Conservation (phyloP, 2,888 invertebrate species). For the Napeogenes inachia region DNA sequence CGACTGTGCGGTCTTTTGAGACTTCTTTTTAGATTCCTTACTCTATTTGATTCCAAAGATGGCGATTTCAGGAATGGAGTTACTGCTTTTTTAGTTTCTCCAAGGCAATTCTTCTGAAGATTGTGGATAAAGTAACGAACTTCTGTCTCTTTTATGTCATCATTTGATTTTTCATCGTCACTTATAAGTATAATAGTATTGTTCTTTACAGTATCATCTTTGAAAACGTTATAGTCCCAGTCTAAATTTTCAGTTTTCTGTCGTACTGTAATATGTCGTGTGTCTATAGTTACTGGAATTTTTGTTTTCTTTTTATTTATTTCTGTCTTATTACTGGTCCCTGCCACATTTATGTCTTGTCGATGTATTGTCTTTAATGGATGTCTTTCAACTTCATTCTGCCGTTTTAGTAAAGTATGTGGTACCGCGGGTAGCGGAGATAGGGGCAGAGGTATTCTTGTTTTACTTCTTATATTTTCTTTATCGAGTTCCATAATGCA, state of each 20-base stretch:
- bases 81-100: conserved; percentile 30
- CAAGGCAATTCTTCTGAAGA: conserved; percentile 32
- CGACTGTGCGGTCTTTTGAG: conserved; percentile 62
- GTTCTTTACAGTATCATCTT: conserved; percentile 34
- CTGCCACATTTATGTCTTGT: conserved; percentile 30
- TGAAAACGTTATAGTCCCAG: conserved; percentile 46
- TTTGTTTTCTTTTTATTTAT: conserved; percentile 28
- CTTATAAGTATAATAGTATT: conserved; percentile 38
- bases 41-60: conserved; percentile 40
- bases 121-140: conserved; percentile 31
- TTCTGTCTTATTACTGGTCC: conserved; percentile 28
- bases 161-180: conserved; percentile 39
- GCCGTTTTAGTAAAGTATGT: conserved; percentile 39
- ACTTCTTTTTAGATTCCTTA: conserved; percentile 62
- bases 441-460: conserved; percentile 56
- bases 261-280: conserved; percentile 47
- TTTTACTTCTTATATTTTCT: conserved; percentile 44
- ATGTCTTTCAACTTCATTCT: conserved; percentile 33
- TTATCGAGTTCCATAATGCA: conserved; percentile 44
- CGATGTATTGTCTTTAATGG: conserved; percentile 48
- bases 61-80: conserved; percentile 43
- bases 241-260: conserved; percentile 41
- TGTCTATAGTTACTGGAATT: conserved; percentile 36
- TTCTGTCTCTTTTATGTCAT: conserved; percentile 19
- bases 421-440: conserved; percentile 53